Base-by-base conservation (phyloP, 2,113 vertebrate genomes). In the Microcebus tavaratra region DNA sequence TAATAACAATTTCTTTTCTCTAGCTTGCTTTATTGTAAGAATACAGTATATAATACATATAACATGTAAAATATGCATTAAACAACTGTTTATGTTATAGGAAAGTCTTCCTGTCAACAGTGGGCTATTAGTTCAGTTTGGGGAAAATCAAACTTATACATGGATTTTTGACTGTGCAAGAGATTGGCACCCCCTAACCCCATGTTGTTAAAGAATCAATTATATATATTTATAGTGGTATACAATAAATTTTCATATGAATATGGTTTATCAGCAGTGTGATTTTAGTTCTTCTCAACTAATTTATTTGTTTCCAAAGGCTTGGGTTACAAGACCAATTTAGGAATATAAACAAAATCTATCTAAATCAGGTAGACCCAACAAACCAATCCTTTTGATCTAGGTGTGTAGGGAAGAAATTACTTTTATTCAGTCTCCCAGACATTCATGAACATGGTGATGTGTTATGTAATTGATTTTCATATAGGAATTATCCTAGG, bases 271-370 rank as follows among this genome's bases (percentile, higher is more conserved):
- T 76, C 65, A 68, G 55, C 8, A n/a, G 73, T 76, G 8, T 55
- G 8, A 89, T 68, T 94, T 92, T 87, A 78, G 12, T 88, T 90
- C 65, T 85, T 91, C 55, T 82, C 15, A 92, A 61, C 17, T 83
- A 82, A 76, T 57, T 85, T n/a, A n/a, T n/a, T n/a, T n/a, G n/a
- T n/a, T n/a, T n/a, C n/a, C n/a, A n/a, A n/a, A n/a, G n/a, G n/a
- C n/a, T n/a, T n/a, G n/a, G n/a, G n/a, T n/a, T n/a, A n/a, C n/a
- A n/a, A n/a, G n/a, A n/a, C n/a, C n/a, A n/a, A n/a, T n/a, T n/a
- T n/a, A n/a, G n/a, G n/a, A n/a, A n/a, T n/a, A n/a, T n/a, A n/a
- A n/a, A n/a, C n/a, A n/a, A n/a, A n/a, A n/a, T n/a, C n/a, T n/a
- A n/a, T n/a, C n/a, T n/a, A n/a, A n/a, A n/a, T n/a, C n/a, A n/a